Conservation (phyloP, 2,113 vertebrate species). For the Apeltes quadracus region DNA sequence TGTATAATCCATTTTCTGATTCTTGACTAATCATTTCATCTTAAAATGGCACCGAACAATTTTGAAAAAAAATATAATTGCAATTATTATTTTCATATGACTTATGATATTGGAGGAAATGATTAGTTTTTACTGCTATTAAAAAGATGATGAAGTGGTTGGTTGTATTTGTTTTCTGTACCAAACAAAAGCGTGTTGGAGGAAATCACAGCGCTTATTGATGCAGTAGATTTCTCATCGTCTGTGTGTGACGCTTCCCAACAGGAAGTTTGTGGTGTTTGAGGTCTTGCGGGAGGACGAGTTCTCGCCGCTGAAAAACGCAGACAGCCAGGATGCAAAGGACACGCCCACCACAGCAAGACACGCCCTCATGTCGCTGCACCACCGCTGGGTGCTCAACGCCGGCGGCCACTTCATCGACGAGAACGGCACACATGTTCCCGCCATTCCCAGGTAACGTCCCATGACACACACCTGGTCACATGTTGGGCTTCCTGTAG, state of each 20-base stretch:
- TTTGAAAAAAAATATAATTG: not conserved
- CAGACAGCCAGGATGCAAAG: slow-evolving; percentile 94
- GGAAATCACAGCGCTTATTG: too few relatives aligned
- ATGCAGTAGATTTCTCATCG: not conserved
- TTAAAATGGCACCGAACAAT: not conserved
- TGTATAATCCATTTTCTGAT: not conserved
- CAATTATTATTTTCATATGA: too few relatives aligned
- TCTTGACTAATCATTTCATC: not conserved
- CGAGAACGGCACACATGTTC: slow-evolving; percentile 89
- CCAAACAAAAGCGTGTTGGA: not conserved
- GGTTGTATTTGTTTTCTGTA: not conserved
- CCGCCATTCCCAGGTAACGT: slow-evolving; percentile 93
- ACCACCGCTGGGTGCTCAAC: slow-evolving; percentile 97
- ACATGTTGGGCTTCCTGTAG: slow-evolving; percentile 43
- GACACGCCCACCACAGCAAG: slow-evolving; percentile 96
- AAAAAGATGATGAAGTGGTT: too few relatives aligned
- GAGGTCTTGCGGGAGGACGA: slow-evolving; percentile 96
- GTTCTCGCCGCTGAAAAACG: slow-evolving; percentile 96
- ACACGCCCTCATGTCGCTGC: slow-evolving; percentile 93
- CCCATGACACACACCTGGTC: not conserved
- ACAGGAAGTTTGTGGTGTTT: slow-evolving; percentile 91
- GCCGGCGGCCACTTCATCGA: slow-evolving; percentile 94
- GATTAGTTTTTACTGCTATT: not conserved
- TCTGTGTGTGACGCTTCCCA: not conserved
- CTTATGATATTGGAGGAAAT: not conserved